Conservation (phyloP, 2,888 invertebrate species). For the Mythimna ferrago region DNA sequence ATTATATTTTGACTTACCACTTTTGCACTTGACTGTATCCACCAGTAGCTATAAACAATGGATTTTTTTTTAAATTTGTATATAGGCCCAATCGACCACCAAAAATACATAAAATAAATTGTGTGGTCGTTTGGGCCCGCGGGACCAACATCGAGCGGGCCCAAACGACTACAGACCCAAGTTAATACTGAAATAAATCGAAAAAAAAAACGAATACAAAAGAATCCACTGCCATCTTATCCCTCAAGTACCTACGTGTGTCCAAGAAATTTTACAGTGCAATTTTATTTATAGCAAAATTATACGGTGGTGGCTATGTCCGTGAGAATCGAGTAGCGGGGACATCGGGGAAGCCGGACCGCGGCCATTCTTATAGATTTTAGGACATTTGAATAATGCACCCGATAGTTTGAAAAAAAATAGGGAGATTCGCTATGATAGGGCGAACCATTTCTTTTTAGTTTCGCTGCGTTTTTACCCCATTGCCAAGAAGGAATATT, state of each 20-base stretch:
- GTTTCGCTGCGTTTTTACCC: background rate
- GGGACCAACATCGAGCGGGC: no score
- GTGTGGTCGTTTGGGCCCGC: no score
- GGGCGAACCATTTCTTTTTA: conserved; percentile 17
- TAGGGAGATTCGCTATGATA: conserved; percentile 43
- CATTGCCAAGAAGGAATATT: no score
- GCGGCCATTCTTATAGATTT: conserved; percentile 64
- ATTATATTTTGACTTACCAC: no score
- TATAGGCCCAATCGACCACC: no score
- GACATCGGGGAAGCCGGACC: conserved; percentile 50
- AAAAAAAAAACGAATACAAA: background rate
- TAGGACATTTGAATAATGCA: conserved; percentile 67
- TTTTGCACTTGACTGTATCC: no score
- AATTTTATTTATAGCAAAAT: conserved; percentile 89
- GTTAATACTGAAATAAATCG: no score
- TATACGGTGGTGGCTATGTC: conserved; percentile 77
- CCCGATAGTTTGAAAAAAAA: conserved; percentile 59
- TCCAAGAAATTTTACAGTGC: conserved; percentile 86
- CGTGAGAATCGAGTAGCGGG: conserved; percentile 79
- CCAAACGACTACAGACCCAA: no score
- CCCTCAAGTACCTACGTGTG: conserved; percentile 58
- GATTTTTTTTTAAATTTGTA: no score
- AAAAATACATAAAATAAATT: no score
- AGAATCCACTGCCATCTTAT: conserved; percentile 63
- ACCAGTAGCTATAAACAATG: no score